Base-by-base conservation (phyloP, 2,888 invertebrate species). In the Acronicta psi region DNA sequence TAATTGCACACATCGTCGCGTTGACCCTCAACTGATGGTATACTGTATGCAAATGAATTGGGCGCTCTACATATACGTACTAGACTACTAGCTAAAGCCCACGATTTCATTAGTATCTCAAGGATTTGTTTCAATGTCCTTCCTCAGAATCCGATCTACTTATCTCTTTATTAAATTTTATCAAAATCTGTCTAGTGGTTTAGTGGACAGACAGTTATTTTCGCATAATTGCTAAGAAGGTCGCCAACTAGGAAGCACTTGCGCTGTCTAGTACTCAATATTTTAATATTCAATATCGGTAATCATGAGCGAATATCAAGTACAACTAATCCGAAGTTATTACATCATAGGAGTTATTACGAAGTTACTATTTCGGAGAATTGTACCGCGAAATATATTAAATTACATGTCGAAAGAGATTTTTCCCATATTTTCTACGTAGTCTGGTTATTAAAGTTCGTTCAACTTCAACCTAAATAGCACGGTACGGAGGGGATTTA, bases 401-500 rank as follows among this genome's bases (percentile, higher is more conserved):
- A 58, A 75, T 66, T 60, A 65, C 59, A 63, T 56, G 56, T 49
- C 38, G 37, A 73, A 64, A 62, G 20, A 60, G 65, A 63, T 50
- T 61, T 75, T 71, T 72, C 53, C 69, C 72, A 68, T 65, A 72
- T 61, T 72, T n/a, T 54, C 43, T 54, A 58, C 63, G 65, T 63
- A 52, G 64, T 44, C 40, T 37, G 59, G 63, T 69, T 77, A 74
- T 77, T 75, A 77, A 72, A 69, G 75, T 74, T 61, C 75, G 56
- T 76, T 77, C 67, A 74, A 76, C 75, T 74, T 65, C 60, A 74
- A 72, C 77, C 72, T 74, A 77, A 77, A 77, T 74, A 73, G 62
- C 64, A 59, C 65, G 41, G 57, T 56, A 62, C 61, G 63, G 41
- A 62, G 61, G 59, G 74, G 77, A 77, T 75, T 75, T 77, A 75